phyloP scores from a whole-genome alignment of 2,113 vertebrate genomes.

The Hemiscyllium ocellatum region DNA sequence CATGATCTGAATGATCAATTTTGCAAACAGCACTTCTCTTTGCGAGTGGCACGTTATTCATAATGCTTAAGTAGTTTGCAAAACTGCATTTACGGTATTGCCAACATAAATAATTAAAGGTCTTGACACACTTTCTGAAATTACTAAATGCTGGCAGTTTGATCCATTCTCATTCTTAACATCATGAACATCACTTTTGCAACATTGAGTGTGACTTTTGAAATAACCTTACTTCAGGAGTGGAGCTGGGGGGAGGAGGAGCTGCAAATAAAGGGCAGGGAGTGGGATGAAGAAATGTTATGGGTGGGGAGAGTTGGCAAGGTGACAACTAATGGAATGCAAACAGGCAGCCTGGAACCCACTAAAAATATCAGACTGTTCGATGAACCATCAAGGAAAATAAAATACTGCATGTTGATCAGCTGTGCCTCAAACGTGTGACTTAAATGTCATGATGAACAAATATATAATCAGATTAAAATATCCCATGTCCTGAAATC shows the following conservation, averaged over 20 bases:
- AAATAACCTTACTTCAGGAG: background rate
- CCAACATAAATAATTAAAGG: background rate
- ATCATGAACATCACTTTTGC: background rate
- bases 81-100: background rate
- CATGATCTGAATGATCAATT: slow-evolving; percentile 13
- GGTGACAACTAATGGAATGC: background rate
- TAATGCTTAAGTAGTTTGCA: background rate
- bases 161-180: background rate
- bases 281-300: too few species aligned
- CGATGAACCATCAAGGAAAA: background rate
- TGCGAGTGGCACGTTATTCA: background rate
- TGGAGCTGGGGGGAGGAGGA: too few species aligned
- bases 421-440: background rate
- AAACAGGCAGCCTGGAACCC: background rate
- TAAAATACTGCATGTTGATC: background rate
- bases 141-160: background rate
- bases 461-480: background rate
- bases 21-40: background rate
- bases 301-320: background rate
- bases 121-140: background rate
- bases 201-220: background rate
- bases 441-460: background rate
- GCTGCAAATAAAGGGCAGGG: too few species aligned
- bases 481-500: background rate
- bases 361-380: background rate